Base-by-base conservation (phyloP, 2,113 vertebrate species). In the Rissa tridactyla region DNA sequence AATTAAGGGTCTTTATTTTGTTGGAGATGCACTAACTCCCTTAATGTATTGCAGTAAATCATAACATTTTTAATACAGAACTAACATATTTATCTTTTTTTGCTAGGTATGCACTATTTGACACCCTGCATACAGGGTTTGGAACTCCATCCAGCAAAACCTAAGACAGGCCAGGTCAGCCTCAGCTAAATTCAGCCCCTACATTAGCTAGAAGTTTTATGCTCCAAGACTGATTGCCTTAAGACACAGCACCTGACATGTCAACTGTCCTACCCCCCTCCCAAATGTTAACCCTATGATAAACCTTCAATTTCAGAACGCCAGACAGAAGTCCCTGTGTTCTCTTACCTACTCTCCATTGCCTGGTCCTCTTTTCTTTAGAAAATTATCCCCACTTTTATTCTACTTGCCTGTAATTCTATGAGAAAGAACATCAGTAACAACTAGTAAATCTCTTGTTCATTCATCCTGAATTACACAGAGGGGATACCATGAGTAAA, bases 371-470 rank as follows among this genome's bases (percentile, higher is more conserved):
- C 29, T 82, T 86, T 71, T n/a, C n/a, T 91, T 46, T 51, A 62
- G 42, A 77, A 94, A 94, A 84, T 68, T 55, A 47, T 49, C 29
- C 30, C 62, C 47, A 65, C 6, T 87, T 92, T 65, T 65, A 51
- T 76, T 40, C 21, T 85, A 61, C 47, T 90, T 92, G 29, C 19
- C 51, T 77, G 17, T n/a, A 82, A 90, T 90, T 89, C 70, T 42
- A 5, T 29, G 34, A 94, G 34, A 15, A 94, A 76, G 80, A 92
- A 52, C 40, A 77, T 23, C n/a, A 6, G 54, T 69, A 92, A 95
- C 82, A 93, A 70, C 93, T 57, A 80, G 82, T 85, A 96, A 92
- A 88, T 87, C 73, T 82, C 57, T 85, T 92, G 84, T 87, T 95
- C 91, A 76, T 94, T 91, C 83, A 86, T 80, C 72, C 80, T 90